Evolutionary conservation across 1,140 invertebrate species (phyloP).

Genomic region (Dermatophagoides farinae): DNA sequence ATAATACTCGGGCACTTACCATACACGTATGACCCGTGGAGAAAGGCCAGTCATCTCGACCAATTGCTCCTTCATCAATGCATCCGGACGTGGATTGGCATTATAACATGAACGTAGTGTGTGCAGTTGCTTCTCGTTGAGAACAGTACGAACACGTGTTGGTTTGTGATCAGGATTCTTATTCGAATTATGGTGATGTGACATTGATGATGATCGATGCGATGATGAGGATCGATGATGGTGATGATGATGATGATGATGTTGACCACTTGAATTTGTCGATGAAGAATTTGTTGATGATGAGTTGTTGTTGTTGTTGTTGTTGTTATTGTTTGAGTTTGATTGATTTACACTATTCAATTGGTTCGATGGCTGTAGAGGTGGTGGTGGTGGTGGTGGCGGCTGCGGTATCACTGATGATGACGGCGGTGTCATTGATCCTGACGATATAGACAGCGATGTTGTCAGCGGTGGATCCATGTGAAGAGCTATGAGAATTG

Average conservation of each 20-base stretch:
- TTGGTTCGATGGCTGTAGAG: neutral
- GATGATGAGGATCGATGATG: neutral
- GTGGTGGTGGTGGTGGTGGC: neutral
- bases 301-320: too few relatives aligned
- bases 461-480: neutral
- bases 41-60: conserved; percentile 95
- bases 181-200: conserved; percentile 14
- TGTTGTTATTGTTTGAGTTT: too few relatives aligned
- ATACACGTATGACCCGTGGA: conserved; percentile 84
- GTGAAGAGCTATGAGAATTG: neutral
- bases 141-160: conserved; percentile 83
- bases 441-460: neutral
- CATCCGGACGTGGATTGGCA: conserved; percentile 90
- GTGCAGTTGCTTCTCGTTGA: conserved; percentile 95
- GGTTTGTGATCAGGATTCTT: conserved; percentile 42
- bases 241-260: neutral
- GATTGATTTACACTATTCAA: too few relatives aligned
- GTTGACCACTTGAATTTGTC: neutral
- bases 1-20: conserved; percentile 29
- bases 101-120: conserved; percentile 80
- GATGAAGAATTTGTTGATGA: too few relatives aligned
- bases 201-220: neutral
- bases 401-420: neutral
- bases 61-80: conserved; percentile 95
- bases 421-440: neutral